Evolutionary conservation across 1,140 invertebrate genomes (phyloP).

Genomic region (Dendrolimus punctatus): DNA sequence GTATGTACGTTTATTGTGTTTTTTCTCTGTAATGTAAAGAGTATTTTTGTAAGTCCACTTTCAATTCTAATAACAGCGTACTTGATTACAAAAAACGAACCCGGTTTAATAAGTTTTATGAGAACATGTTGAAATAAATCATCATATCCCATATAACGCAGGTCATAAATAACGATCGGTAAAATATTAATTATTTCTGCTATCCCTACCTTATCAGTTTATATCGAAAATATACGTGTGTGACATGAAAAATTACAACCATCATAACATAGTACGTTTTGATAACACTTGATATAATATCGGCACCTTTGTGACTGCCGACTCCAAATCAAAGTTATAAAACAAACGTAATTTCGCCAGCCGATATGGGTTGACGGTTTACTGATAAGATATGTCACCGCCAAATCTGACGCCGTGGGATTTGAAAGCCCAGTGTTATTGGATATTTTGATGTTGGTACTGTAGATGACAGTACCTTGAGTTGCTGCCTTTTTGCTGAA

Average conservation of each 20-base stretch:
- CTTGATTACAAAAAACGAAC: too few species aligned
- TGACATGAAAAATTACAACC: slow-evolving; percentile 65
- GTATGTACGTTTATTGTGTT: too few species aligned
- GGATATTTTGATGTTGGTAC: slow-evolving; percentile 18
- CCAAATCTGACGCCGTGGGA: slow-evolving; percentile 66
- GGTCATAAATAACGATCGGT: slow-evolving; percentile 2
- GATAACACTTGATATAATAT: slow-evolving; percentile 24
- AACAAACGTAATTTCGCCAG: slow-evolving; percentile 64
- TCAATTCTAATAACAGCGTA: too few species aligned
- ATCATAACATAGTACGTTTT: slow-evolving; percentile 56
- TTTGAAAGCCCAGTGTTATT: slow-evolving; percentile 48
- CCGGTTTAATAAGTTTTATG: too few species aligned
- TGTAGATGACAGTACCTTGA: too few species aligned
- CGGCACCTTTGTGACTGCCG: slow-evolving; percentile 50
- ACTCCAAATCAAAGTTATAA: slow-evolving; percentile 66
- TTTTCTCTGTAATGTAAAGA: too few species aligned
- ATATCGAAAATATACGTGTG: slow-evolving; percentile 55
- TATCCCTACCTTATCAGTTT: slow-evolving; percentile 37
- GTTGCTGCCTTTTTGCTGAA: too few species aligned
- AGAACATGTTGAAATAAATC: too few species aligned
- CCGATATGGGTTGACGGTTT: slow-evolving; percentile 44
- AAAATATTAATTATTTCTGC: slow-evolving; percentile 16
- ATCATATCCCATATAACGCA: too few species aligned
- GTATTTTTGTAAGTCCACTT: too few species aligned
- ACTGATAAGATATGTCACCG: slow-evolving; percentile 52